Conservation (phyloP, 2,113 vertebrate species). For the Gopherus evgoodei region DNA sequence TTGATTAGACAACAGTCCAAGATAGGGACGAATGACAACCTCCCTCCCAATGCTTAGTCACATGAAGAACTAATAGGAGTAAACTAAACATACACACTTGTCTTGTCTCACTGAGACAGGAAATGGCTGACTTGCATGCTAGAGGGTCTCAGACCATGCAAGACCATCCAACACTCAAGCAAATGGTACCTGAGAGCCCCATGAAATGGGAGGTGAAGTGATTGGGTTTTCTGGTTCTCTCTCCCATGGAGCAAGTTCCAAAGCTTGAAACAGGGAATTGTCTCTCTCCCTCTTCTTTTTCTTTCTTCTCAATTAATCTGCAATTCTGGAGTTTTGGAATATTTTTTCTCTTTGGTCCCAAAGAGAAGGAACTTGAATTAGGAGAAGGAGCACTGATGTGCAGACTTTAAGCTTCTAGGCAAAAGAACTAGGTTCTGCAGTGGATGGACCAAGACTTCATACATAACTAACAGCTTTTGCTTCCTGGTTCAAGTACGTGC, state of each 20-base stretch:
- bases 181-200: too few relatives aligned
- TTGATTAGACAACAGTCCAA: not conserved
- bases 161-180: not conserved
- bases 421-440: not conserved
- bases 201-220: not conserved
- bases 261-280: not conserved
- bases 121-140: not conserved
- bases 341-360: not conserved
- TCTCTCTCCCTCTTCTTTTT: not conserved
- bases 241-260: not conserved
- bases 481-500: not conserved
- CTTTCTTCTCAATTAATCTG: not conserved
- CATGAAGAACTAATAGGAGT: not conserved
- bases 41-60: not conserved
- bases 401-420: not conserved
- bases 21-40: not conserved
- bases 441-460: not conserved
- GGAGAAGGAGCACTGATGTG: not conserved
- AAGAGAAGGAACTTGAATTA: not conserved
- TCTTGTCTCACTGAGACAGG: not conserved
- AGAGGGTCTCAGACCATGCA: not conserved
- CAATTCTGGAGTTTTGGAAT: not conserved
- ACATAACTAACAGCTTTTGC: not conserved
- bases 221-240: not conserved
- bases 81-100: not conserved